These are phyloP conservation scores for Tragopan temminckii DNA, from an alignment of 2,797 vertebrate species.

Conservation along the genomic window DNA sequence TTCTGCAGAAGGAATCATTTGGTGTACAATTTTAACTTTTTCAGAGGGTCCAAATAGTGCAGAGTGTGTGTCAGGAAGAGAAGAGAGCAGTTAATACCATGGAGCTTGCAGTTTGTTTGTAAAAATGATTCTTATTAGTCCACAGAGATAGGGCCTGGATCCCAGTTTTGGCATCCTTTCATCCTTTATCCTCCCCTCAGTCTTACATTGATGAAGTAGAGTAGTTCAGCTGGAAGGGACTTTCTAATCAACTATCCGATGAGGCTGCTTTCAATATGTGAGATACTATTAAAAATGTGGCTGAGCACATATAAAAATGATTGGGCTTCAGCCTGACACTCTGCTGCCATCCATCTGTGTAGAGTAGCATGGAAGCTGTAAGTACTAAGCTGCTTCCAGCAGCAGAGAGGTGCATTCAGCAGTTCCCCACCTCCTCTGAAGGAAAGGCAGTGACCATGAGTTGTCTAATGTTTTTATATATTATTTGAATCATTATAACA, in stretches of 20 bases:
- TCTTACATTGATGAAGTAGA: neutral
- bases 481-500: slow-evolving; percentile 53
- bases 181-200: neutral
- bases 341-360: neutral
- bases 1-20: neutral
- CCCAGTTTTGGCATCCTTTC: neutral
- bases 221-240: neutral
- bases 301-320: neutral
- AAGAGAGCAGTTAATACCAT: neutral
- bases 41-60: neutral
- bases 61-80: neutral
- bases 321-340: neutral
- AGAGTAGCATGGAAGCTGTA: neutral
- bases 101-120: neutral
- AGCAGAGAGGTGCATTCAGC: neutral
- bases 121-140: neutral
- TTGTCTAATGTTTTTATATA: slow-evolving; percentile 27
- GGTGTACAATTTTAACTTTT: neutral
- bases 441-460: neutral
- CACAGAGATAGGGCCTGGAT: neutral
- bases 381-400: neutral
- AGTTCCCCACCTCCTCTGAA: neutral
- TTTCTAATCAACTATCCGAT: neutral
- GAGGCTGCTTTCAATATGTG: neutral
- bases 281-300: neutral